phyloP scores from a whole-genome alignment of 2,797 vertebrate species.

The Pangasius larnaudii region DNA sequence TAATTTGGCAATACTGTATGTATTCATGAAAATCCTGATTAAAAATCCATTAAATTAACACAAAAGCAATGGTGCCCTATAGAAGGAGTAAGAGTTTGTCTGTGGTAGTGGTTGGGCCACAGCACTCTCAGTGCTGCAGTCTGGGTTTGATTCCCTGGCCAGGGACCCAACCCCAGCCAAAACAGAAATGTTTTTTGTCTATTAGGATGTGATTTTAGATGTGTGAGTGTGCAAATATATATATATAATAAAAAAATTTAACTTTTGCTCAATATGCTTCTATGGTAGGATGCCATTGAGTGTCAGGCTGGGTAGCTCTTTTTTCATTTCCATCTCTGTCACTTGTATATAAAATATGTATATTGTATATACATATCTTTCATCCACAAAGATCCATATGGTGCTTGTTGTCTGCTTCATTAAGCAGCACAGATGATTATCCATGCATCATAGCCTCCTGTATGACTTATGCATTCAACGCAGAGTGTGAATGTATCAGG shows the following conservation, averaged over 20 bases:
- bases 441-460: not conserved
- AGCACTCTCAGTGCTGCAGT: too few relatives aligned
- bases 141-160: too few relatives aligned
- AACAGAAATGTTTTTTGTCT: not conserved
- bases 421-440: not conserved
- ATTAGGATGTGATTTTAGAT: not conserved
- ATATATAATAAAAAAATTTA: not conserved
- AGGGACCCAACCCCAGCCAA: too few relatives aligned
- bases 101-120: too few relatives aligned
- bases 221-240: not conserved
- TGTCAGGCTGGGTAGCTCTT: not conserved
- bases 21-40: too few relatives aligned
- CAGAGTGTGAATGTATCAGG: not conserved
- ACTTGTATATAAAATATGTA: too few relatives aligned
- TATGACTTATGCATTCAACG: not conserved
- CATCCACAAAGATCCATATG: constrained; percentile 10
- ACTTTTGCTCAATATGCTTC: not conserved
- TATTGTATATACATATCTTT: not conserved
- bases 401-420: constrained; percentile 14
- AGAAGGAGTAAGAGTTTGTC: too few relatives aligned
- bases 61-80: too few relatives aligned
- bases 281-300: not conserved
- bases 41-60: too few relatives aligned
- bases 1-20: too few relatives aligned
- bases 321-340: not conserved